phyloP scores from a whole-genome alignment of 2,888 invertebrate genomes.

The Operophtera brumata region DNA sequence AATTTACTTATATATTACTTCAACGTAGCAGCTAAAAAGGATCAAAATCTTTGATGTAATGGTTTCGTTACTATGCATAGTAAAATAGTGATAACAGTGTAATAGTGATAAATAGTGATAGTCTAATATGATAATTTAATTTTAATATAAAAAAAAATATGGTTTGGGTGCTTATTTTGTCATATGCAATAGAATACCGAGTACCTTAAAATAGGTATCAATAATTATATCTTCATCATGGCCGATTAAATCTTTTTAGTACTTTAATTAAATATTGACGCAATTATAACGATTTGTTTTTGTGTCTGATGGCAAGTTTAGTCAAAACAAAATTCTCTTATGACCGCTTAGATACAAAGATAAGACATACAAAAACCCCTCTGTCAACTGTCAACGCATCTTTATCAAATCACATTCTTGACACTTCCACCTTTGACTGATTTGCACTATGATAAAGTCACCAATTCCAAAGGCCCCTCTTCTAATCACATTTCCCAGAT shows the following conservation, averaged over 20 bases:
- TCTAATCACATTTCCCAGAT: not conserved
- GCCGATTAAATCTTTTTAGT: too few relatives aligned
- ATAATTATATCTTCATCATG: too few relatives aligned
- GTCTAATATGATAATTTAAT: too few relatives aligned
- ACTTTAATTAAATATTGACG: too few relatives aligned
- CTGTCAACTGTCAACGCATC: slow-evolving; percentile 58
- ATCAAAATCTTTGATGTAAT: slow-evolving; percentile 9
- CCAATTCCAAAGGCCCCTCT: slow-evolving; percentile 45
- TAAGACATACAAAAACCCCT: slow-evolving; percentile 43
- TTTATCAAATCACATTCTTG: slow-evolving; percentile 55
- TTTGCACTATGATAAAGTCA: slow-evolving; percentile 57
- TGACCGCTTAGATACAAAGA: slow-evolving; percentile 50
- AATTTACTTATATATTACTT: too few relatives aligned
- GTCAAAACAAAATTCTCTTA: slow-evolving; percentile 13
- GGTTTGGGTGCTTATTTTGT: too few relatives aligned
- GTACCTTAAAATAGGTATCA: too few relatives aligned
- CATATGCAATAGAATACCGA: too few relatives aligned
- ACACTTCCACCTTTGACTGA: slow-evolving; percentile 68
- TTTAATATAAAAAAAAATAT: too few relatives aligned
- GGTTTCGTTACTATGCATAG: not conserved
- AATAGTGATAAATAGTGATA: too few relatives aligned
- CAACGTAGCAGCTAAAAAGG: not conserved
- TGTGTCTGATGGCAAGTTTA: slow-evolving; percentile 12
- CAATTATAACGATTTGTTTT: too few relatives aligned
- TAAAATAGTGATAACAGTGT: not conserved